Percentiles rank a stretch among this genome's conserved stretches.
These are phyloP conservation scores for Drosophila repleta DNA, from an alignment of 1,140 invertebrate genomes.

Conservation along the genomic window DNA sequence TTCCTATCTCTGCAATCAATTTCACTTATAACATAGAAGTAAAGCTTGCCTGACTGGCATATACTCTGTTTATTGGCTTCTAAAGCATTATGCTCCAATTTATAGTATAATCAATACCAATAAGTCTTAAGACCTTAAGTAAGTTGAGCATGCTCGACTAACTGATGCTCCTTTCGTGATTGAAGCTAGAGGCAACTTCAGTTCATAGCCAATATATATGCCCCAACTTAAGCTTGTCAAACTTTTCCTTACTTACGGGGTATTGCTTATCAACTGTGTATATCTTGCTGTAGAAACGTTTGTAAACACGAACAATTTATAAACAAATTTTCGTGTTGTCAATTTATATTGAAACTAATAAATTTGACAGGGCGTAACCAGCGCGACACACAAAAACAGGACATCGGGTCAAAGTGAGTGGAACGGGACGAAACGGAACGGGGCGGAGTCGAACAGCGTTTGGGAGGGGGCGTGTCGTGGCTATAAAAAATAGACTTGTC, in stretches of 20 bases:
- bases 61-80: no score
- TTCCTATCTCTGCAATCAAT: no score
- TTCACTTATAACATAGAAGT: no score
- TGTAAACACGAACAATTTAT: conserved; percentile 52
- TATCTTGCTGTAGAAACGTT: conserved; percentile 12
- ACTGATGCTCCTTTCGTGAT: no score
- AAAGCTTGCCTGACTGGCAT: no score
- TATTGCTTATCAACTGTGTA: not conserved
- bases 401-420: conserved; percentile 6
- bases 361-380: conserved; percentile 75
- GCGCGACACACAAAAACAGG: conserved; percentile 16
- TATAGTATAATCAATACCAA: no score
- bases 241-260: not conserved
- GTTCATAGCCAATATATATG: no score
- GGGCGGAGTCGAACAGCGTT: not conserved
- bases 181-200: no score
- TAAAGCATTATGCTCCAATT: no score
- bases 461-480: conserved; percentile 23
- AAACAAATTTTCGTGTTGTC: conserved; percentile 72
- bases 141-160: not conserved
- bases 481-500: conserved; percentile 72
- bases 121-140: no score
- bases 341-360: conserved; percentile 81
- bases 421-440: not conserved
- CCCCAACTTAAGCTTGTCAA: no score